These are phyloP conservation scores for Rhabdophis nuchalis DNA, from an alignment of 2,797 vertebrate genomes.

Conservation along the genomic window DNA sequence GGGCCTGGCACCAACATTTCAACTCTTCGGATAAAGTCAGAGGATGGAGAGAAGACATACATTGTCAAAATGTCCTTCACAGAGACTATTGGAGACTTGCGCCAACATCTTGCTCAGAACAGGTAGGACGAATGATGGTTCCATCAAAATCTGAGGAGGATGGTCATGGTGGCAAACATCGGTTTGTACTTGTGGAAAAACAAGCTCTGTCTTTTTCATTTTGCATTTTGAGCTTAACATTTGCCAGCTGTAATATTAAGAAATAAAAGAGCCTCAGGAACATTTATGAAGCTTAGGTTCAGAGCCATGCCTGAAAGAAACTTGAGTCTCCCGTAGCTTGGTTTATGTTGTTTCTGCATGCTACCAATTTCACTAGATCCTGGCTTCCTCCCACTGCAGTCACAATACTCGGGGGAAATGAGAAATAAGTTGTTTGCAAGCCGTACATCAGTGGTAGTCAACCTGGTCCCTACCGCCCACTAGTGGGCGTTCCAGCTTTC, in stretches of 20 bases:
- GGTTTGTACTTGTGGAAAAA: not conserved
- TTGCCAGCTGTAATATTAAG: not conserved
- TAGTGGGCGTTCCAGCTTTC: too few species aligned
- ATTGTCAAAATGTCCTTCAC: slow-evolving; percentile 76
- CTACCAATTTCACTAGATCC: not conserved
- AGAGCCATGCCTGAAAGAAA: not conserved
- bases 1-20: slow-evolving; percentile 29
- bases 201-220: too few species aligned
- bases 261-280: not conserved
- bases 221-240: not conserved
- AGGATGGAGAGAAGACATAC: slow-evolving; percentile 77
- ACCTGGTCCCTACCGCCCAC: too few species aligned
- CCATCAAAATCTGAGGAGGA: not conserved
- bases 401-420: not conserved
- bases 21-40: slow-evolving; percentile 81
- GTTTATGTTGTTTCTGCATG: not conserved
- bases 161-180: not conserved
- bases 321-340: not conserved
- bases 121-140: slow-evolving; percentile 67
- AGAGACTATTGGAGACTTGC: slow-evolving; percentile 83
- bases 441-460: too few species aligned
- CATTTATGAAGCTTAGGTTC: not conserved
- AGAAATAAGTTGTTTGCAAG: not conserved
- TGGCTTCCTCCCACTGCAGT: not conserved
- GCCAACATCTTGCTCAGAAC: slow-evolving; percentile 72